Conservation (phyloP, 2,113 vertebrate genomes). For the Otis tarda region DNA sequence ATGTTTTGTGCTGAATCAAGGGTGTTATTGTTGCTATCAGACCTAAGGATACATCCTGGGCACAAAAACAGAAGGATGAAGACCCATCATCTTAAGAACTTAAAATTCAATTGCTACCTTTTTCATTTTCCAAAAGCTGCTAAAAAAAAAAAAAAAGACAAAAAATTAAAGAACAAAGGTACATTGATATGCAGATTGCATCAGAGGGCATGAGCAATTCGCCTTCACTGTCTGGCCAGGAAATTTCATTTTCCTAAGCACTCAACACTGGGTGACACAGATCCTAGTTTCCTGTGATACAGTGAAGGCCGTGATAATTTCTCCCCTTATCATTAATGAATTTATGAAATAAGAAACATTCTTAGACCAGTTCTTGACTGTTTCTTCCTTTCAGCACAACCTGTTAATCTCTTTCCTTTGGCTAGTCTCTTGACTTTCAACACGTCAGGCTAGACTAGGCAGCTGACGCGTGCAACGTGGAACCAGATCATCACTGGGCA, state of each 20-base stretch:
- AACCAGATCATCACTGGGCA: background rate
- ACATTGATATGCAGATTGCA: background rate
- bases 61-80: background rate
- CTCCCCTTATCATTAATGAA: background rate
- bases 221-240: background rate
- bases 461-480: background rate
- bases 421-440: background rate
- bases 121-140: background rate
- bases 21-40: background rate
- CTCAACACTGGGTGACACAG: background rate
- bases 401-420: background rate
- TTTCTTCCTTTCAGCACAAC: background rate
- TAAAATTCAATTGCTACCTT: background rate
- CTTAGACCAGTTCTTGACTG: background rate
- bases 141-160: background rate
- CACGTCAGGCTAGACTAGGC: background rate
- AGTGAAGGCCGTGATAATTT: background rate
- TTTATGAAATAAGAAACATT: background rate
- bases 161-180: background rate
- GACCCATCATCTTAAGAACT: background rate
- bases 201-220: background rate
- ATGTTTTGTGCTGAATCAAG: background rate
- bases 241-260: background rate
- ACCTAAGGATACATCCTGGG: background rate
- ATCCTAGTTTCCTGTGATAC: background rate